Evolutionary conservation across 1,140 invertebrate genomes (phyloP).

Genomic region (Mactra quadrangularis): DNA sequence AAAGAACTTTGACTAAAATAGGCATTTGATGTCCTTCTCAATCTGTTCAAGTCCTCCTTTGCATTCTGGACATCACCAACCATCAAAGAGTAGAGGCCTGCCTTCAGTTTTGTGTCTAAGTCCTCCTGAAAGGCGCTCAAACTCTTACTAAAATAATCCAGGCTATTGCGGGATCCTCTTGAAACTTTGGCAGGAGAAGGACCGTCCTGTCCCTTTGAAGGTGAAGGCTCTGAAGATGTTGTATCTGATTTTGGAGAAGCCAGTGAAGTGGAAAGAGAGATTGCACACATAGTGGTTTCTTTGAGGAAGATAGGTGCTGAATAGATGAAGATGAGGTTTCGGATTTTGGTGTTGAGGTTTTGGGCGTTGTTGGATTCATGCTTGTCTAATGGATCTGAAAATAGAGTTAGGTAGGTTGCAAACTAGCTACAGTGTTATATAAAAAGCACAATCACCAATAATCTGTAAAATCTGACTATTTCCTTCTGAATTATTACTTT

Average conservation of each 20-base stretch:
- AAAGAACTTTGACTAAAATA: neutral
- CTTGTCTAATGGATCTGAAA: slow-evolving; percentile 2
- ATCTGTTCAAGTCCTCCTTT: neutral
- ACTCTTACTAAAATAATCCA: neutral
- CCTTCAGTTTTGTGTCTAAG: slow-evolving; percentile 14
- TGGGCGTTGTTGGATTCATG: neutral
- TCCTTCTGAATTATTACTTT: too few species aligned
- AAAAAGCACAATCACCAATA: too few species aligned
- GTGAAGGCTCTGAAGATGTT: neutral
- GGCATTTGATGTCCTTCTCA: slow-evolving; percentile 11
- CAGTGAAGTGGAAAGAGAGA: neutral
- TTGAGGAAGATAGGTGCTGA: neutral
- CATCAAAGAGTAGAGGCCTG: neutral
- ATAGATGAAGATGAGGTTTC: slow-evolving; percentile 2
- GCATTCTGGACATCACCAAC: neutral
- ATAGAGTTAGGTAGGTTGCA: slow-evolving; percentile 2
- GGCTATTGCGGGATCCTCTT: neutral
- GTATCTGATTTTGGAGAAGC: slow-evolving; percentile 2
- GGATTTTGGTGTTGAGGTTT: slow-evolving; percentile 2
- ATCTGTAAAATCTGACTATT: too few species aligned
- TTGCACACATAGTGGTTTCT: neutral
- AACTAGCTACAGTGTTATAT: too few species aligned
- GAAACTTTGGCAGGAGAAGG: neutral
- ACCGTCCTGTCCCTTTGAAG: neutral
- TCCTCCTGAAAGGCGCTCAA: slow-evolving; percentile 9